Percentiles rank a stretch among this genome's conserved stretches.
Evolutionary conservation across 2,113 vertebrate genomes (phyloP).

Genomic region (Cinclus cinclus): DNA sequence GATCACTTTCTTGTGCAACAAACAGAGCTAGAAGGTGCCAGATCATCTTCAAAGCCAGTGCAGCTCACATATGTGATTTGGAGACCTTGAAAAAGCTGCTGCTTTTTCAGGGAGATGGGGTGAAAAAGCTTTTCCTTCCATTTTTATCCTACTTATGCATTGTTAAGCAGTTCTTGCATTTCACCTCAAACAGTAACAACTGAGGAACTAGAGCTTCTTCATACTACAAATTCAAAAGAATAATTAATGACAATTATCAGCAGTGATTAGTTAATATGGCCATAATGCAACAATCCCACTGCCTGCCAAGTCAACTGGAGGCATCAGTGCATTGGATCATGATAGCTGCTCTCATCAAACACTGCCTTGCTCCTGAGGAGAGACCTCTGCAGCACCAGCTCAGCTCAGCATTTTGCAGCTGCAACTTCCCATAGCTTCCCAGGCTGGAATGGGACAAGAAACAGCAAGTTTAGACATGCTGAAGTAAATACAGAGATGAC

Average conservation of each 20-base stretch:
- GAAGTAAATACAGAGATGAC: background rate
- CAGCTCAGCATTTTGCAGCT: background rate
- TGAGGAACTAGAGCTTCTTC: background rate
- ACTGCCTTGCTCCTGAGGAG: background rate
- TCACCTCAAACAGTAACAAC: background rate
- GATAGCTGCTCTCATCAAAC: background rate
- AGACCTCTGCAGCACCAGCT: background rate
- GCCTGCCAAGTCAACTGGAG: background rate
- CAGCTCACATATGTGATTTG: background rate
- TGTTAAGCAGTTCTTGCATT: background rate
- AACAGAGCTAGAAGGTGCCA: background rate
- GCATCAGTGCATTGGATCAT: background rate
- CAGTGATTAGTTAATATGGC: background rate
- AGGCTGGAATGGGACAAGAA: background rate
- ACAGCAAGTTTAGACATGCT: background rate
- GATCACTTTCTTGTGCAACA: background rate
- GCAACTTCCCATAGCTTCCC: background rate
- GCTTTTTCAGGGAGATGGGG: background rate
- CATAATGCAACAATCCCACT: conserved; percentile 28
- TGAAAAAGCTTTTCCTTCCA: background rate
- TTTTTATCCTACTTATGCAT: background rate
- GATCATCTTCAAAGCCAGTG: background rate
- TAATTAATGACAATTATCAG: conserved; percentile 28
- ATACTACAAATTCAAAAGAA: background rate
- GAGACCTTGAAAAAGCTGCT: background rate